phyloP scores from a whole-genome alignment of 2,113 vertebrate genomes.

The Bathybates hornii region DNA sequence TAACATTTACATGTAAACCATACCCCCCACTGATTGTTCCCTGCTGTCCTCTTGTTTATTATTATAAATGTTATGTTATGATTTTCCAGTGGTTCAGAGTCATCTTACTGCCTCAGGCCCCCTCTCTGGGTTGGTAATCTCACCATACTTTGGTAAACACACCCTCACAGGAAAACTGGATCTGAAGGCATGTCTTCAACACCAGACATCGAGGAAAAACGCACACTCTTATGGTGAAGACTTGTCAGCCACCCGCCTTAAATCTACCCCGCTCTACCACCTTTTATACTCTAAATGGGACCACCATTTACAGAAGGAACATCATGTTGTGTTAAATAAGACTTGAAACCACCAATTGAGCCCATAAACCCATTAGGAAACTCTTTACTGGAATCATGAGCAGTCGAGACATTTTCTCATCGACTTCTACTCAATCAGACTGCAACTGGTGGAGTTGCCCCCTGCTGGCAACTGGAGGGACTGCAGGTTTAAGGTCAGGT shows the following conservation, averaged over 20 bases:
- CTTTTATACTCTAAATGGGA: background rate
- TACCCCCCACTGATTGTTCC: background rate
- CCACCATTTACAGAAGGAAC: background rate
- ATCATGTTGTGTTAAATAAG: background rate
- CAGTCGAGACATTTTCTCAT: background rate
- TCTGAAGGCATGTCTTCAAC: background rate
- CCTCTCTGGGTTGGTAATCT: background rate
- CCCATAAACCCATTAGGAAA: background rate
- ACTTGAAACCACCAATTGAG: background rate
- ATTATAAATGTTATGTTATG: background rate
- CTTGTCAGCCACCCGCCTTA: rapidly evolving
- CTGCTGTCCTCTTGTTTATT: background rate
- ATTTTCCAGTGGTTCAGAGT: background rate
- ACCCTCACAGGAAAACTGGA: background rate
- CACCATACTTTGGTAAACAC: background rate
- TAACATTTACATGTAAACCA: background rate
- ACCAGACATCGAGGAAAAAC: background rate
- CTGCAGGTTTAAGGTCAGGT: background rate
- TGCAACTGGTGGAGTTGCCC: background rate
- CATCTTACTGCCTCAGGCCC: background rate
- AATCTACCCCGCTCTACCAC: background rate
- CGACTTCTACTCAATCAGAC: background rate
- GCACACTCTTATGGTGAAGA: background rate
- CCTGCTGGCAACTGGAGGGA: background rate
- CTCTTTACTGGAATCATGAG: background rate